A percentile compares a stretch with the other conserved stretches of the same genome.
These are phyloP conservation scores for Neodiprion fabricii DNA, from an alignment of 1,140 invertebrate genomes.

Conservation along the genomic window DNA sequence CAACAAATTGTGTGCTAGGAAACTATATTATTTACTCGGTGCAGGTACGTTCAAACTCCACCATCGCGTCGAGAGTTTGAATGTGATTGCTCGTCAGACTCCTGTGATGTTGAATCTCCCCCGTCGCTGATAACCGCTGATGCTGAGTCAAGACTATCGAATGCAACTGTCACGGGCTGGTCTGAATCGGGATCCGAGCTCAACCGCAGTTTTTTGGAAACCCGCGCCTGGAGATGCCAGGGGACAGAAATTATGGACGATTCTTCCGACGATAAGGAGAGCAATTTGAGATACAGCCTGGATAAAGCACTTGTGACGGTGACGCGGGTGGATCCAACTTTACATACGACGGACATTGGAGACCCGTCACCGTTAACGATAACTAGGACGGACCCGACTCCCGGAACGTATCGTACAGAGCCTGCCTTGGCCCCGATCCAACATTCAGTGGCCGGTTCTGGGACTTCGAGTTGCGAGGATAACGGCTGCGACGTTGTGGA, in stretches of 20 bases:
- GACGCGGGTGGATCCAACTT: too few species aligned
- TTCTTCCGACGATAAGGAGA: neutral
- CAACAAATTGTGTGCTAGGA: too few species aligned
- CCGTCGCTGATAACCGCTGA: too few species aligned
- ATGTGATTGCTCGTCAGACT: too few species aligned
- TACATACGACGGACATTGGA: neutral
- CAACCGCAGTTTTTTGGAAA: neutral
- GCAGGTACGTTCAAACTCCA: too few species aligned
- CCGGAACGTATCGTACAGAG: neutral
- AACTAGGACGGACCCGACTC: neutral
- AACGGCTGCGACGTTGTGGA: neutral
- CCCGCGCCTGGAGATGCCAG: neutral
- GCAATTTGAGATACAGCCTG: neutral
- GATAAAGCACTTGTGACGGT: too few species aligned
- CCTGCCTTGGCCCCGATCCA: neutral
- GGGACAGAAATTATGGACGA: neutral
- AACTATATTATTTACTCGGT: too few species aligned
- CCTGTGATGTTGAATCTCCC: too few species aligned
- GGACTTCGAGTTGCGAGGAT: neutral
- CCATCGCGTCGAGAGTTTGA: too few species aligned
- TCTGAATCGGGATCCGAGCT: neutral
- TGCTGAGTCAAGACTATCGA: too few species aligned
- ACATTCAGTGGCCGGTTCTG: neutral
- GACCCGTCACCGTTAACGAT: neutral
- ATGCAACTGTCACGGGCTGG: too few species aligned